Percentiles rank a stretch among this genome's conserved stretches.
Conservation (phyloP, 2,113 vertebrate genomes). For the Podocnemis expansa region DNA sequence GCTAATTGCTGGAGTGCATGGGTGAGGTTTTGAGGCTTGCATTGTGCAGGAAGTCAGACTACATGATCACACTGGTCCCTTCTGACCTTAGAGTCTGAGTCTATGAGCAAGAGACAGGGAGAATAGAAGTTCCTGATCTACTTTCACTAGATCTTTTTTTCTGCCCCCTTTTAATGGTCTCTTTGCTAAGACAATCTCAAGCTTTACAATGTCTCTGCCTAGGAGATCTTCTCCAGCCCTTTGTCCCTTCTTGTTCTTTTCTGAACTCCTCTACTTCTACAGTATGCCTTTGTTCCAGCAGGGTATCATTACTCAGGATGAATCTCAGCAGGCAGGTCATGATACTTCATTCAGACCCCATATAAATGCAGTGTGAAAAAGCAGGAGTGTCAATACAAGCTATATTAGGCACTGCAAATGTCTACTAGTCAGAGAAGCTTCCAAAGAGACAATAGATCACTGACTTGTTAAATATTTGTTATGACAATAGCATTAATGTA, state of each 20-base stretch:
- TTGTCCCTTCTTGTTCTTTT: background rate
- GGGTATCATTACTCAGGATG: background rate
- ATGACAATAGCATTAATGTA: background rate
- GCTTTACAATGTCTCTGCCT: background rate
- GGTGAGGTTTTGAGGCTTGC: too few species aligned
- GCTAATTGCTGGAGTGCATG: too few species aligned
- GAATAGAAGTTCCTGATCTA: too few species aligned
- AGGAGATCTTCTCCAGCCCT: background rate
- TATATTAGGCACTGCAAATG: background rate
- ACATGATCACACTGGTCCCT: too few species aligned
- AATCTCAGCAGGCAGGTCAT: background rate
- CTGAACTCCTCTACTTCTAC: background rate
- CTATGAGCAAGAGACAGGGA: too few species aligned
- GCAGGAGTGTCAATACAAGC: background rate
- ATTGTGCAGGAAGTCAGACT: too few species aligned
- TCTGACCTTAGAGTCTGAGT: too few species aligned
- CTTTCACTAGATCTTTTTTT: too few species aligned
- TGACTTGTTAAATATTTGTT: background rate
- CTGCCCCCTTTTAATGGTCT: background rate
- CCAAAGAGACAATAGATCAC: background rate
- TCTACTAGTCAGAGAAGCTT: background rate
- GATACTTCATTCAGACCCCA: background rate
- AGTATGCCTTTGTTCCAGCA: background rate
- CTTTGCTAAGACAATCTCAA: background rate
- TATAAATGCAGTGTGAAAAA: background rate